phyloP scores from a whole-genome alignment of 2,888 invertebrate genomes.

The Liopterus haemorrhoidalis region DNA sequence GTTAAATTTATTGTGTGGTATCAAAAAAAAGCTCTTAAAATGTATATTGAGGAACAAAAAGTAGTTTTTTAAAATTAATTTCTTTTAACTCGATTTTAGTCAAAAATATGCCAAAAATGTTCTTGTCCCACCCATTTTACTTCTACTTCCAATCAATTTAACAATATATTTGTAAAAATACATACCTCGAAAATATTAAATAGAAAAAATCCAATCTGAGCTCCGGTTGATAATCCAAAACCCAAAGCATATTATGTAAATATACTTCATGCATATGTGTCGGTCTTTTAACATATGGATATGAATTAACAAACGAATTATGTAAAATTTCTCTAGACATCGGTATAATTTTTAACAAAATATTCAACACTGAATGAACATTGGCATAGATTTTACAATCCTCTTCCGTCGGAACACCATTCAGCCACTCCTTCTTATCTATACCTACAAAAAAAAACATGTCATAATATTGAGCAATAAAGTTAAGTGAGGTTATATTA shows the following conservation, averaged over 20 bases:
- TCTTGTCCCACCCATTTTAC: too few species aligned
- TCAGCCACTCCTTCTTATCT: conserved; percentile 54
- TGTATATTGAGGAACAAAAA: too few species aligned
- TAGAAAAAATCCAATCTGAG: conserved; percentile 64
- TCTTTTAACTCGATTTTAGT: too few species aligned
- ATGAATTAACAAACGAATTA: conserved; percentile 57
- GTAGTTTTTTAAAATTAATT: too few species aligned
- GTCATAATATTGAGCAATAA: not conserved
- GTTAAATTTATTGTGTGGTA: too few species aligned
- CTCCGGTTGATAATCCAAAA: conserved; percentile 68
- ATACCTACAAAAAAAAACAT: conserved; percentile 38
- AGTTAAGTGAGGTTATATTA: too few species aligned
- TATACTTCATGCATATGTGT: conserved; percentile 67
- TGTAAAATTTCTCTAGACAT: conserved; percentile 65
- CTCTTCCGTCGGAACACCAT: conserved; percentile 53
- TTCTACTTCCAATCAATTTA: conserved; percentile 11
- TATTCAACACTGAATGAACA: conserved; percentile 51
- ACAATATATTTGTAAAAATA: conserved; percentile 32
- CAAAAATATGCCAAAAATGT: too few species aligned
- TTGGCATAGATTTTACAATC: conserved; percentile 55
- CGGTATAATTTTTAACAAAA: conserved; percentile 51
- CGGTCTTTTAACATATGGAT: conserved; percentile 71
- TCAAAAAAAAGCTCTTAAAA: too few species aligned
- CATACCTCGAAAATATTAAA: conserved; percentile 71
- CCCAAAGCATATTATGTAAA: conserved; percentile 69